These are phyloP conservation scores for Illadopsis cleaveri DNA, from an alignment of 2,113 vertebrate genomes.

Conservation along the genomic window DNA sequence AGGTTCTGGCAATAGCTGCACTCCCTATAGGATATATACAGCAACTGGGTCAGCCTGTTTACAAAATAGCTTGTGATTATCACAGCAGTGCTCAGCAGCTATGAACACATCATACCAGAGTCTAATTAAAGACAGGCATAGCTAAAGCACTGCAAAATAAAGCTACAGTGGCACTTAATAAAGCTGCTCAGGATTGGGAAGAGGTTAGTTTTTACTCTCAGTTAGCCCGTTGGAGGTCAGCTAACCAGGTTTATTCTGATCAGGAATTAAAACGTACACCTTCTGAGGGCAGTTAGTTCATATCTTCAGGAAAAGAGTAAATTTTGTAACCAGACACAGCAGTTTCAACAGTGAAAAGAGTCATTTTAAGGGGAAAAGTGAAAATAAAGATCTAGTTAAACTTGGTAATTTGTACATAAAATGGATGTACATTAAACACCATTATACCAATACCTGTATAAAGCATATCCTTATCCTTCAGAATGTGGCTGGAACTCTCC, in stretches of 20 bases:
- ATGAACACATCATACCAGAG: not conserved
- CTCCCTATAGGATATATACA: not conserved
- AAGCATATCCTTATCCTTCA: not conserved
- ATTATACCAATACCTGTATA: not conserved
- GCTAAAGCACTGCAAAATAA: not conserved
- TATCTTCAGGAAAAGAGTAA: not conserved
- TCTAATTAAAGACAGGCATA: not conserved
- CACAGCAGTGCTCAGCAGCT: not conserved
- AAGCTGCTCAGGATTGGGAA: not conserved
- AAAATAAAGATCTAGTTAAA: not conserved
- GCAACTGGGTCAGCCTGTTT: not conserved
- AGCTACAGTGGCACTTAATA: not conserved
- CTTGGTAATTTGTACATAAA: not conserved
- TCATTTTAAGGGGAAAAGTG: not conserved
- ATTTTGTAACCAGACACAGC: not conserved
- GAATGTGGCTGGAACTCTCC: not conserved
- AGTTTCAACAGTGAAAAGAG: not conserved
- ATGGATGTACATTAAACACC: not conserved
- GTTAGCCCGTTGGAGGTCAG: not conserved
- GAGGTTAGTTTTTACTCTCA: not conserved
- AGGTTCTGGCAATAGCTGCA: not conserved
- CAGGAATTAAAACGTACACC: not conserved
- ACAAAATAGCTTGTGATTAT: not conserved
- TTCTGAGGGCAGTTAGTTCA: not conserved
- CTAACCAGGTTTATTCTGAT: not conserved